Base-by-base conservation (phyloP, 2,888 invertebrate genomes). In the Lasioglossum marginatum region DNA sequence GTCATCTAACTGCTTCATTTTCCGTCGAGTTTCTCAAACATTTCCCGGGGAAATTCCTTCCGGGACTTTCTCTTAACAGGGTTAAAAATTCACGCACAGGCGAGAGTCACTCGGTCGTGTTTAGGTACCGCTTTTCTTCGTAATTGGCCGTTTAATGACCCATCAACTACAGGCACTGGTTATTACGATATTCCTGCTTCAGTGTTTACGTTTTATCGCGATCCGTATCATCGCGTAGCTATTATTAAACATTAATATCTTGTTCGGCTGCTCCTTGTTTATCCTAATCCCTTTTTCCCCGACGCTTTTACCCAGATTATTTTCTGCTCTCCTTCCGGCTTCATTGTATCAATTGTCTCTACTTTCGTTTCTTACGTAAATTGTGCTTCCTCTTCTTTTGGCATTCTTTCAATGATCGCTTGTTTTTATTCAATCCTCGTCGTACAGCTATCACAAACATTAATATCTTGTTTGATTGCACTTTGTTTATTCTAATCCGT, bases 1-100 rank as follows among this genome's bases (percentile, higher is more conserved):
- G 68, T 71, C 68, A 37, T 71, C 40, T 71, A 79, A 79, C 81
- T 77, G 82, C 78, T 81, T 80, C 80, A 71, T 84, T 80, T 71
- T 71, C 34, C 74, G 60, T 31, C 63, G 34, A 74, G 77, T 34
- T 84, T 73, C 77, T 70, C 19, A 70, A 43, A 45, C 34, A 71
- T 79, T 83, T 79, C 43, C 48, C 16, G 48, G 16, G 31, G 23
- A 74, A 80, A 80, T 70, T 52, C 37, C 31, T 23, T 4, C 31
- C 60, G 40, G 63, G 37, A 70, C 70, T 14, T 70, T 14, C n/a
- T 37, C n/a, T 70, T 70, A 40, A n/a, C n/a, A n/a, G n/a, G 4
- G n/a, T 37, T 66, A 31, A 57, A 66, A 19, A 66, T 76, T 73
- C 73, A 37, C 19, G 31, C 6, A 8, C 10, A 37, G 10, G 3